Evolutionary conservation across 2,113 vertebrate genomes (phyloP), one percentile per base, ranked within the genome.

Genomic region (Ibidorhyncha struthersii): DNA sequence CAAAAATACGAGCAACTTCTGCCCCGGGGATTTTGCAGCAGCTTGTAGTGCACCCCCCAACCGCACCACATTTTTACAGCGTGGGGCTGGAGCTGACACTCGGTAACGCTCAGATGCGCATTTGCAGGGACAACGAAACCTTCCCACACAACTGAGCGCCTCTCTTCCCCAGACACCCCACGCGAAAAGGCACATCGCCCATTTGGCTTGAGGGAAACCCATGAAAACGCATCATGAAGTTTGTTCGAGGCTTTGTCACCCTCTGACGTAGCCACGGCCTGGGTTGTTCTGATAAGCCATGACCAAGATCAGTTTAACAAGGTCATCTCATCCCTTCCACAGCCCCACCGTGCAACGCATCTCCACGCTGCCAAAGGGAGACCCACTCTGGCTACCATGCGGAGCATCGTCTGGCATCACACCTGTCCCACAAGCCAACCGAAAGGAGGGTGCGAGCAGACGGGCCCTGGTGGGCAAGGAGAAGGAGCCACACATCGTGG

Each of bases 251-350:
- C 32, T 81, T 38, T 6, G 0, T 56, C 43, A 41, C 41, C 58
- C 41, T 84, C 73, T 16, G 8, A 0, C 0, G 0, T 13, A 19
- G 43, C 17, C 15, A 1, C 9, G 10, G 29, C 12, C 22, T 19
- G 25, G 15, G 13, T 52, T 2, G 1, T n/a, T 53, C 47, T 8
- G 12, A 17, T 23, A 63, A 41, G 14, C 32, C 50, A 14, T 3
- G 1, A 30, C 8, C 36, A 76, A 65, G n/a, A 70, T 12, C 26
- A 38, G 9, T 47, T 85, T 34, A 70, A 40, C 8, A 45, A 70
- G 50, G 59, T 49, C n/a, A 45, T 22, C 45, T 71, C 22, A 1
- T 56, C 14, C 18, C 10, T 21, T 58, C n/a, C 43, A 8, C 38
- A 41, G 65, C 36, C 20, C 26, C 29, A 15, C 34, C 3, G 7